Evolutionary conservation across 2,888 invertebrate species (phyloP), one percentile per base, ranked within the genome.

Genomic region (Orchestes rusci): DNA sequence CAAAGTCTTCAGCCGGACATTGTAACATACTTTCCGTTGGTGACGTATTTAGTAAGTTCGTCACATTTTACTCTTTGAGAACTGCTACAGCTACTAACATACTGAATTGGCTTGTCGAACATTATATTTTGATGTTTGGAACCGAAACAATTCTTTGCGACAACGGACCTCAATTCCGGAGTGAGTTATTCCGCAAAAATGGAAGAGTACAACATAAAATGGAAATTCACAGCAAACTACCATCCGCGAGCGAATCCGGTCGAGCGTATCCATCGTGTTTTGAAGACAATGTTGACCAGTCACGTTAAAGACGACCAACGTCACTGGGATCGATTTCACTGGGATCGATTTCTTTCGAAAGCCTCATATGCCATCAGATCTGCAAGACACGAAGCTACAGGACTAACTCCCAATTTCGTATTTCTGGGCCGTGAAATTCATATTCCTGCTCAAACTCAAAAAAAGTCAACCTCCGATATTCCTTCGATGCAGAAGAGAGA

Each of bases 11-110:
- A n/a, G 16, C 20, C 8, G 45, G 48, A 19, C 13, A 36, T 27
- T 28, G 17, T 7, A 41, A 37, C 18, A 48, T 48, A 5, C 37
- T 48, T 3, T 32, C 45, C 3, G 44, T 47, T 8, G 2, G 3
- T 2, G 43, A 43, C 19, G 10, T 10, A 5, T 43, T 43, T 10
- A 37, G 16, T 2, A 43, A 43, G 30, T 43, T 30, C 19, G 13
- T 16, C 3, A 7, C 31, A 10, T 17, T 43, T 7, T 43, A 30
- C 16, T 20, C 38, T 7, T 16, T 43, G 3, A 20, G 43, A n/a
- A 10, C 27, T 5, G 43, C 38, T 13, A 39, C 43, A 2, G 29
- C 38, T 4, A 1, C 29, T 3, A 17, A 12, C 16, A 20, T 43
- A n/a, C 7, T 12, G 2, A 2, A 4, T 4, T 29, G 27, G 2